A percentile compares a stretch with the other conserved stretches of the same genome.
Conservation (phyloP, 1,140 invertebrate species). For the Venustaconcha ellipsiformis region DNA sequence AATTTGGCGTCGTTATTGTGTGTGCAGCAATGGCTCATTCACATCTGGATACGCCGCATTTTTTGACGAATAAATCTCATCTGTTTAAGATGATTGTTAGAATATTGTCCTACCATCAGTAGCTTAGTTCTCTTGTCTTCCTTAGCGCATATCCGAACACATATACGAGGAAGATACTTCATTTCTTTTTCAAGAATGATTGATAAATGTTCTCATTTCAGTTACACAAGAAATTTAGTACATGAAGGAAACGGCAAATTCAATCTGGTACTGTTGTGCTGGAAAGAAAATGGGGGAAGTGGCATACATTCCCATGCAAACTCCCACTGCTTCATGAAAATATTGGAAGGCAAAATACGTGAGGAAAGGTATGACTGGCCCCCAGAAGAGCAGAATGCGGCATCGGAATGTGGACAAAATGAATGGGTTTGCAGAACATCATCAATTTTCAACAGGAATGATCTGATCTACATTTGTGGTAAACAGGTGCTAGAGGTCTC, state of each 20-base stretch:
- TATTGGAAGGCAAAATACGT: conserved; percentile 72
- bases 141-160: too few species aligned
- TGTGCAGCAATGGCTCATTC: too few species aligned
- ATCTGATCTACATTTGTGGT: conserved; percentile 98
- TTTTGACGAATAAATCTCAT: too few species aligned
- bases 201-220: conserved; percentile 24
- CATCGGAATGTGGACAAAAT: conserved; percentile 72
- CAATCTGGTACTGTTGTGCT: conserved; percentile 97
- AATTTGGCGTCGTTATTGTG: too few species aligned
- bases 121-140: too few species aligned
- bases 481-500: conserved; percentile 50
- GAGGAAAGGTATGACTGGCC: conserved; percentile 85
- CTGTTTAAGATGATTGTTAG: too few species aligned
- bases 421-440: conserved; percentile 63
- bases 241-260: conserved; percentile 88
- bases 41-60: too few species aligned
- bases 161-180: too few species aligned
- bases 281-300: conserved; percentile 95
- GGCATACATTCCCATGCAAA: conserved; percentile 97
- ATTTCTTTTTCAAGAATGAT: too few species aligned
- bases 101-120: too few species aligned
- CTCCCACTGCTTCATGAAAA: conserved; percentile 98
- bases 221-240: conserved; percentile 66
- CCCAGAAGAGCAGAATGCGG: conserved; percentile 48
- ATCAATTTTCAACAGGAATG: conserved; percentile 77